phyloP scores from a whole-genome alignment of 2,113 vertebrate species.

The Pao palembangensis region DNA sequence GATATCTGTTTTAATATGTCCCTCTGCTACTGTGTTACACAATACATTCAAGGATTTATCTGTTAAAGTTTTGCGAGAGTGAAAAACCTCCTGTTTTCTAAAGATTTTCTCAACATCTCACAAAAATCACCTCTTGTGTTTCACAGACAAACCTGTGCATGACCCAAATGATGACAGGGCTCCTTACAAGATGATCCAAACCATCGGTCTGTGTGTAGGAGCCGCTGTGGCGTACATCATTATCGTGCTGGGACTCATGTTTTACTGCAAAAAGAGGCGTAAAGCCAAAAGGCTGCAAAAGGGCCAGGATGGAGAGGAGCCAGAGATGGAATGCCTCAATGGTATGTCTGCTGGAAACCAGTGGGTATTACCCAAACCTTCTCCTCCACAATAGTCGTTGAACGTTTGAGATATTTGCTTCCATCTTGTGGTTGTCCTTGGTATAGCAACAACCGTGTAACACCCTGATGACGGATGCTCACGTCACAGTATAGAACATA shows the following conservation, averaged over 20 bases:
- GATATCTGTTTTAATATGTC: too few relatives aligned
- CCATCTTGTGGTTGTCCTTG: slow-evolving; percentile 51
- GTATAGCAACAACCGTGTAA: slow-evolving; percentile 8
- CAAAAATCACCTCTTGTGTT: background rate
- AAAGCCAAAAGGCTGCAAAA: slow-evolving; percentile 90
- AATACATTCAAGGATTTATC: too few relatives aligned
- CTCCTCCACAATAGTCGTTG: background rate
- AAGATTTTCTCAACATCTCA: too few relatives aligned
- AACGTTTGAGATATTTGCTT: slow-evolving; percentile 32
- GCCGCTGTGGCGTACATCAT: slow-evolving; percentile 97
- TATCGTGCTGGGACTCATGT: slow-evolving; percentile 95
- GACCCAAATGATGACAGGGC: slow-evolving; percentile 75
- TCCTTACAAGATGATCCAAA: slow-evolving; percentile 99
- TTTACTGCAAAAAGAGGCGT: slow-evolving; percentile 97
- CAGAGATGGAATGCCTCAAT: slow-evolving; percentile 96
- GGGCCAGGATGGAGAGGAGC: slow-evolving; percentile 86
- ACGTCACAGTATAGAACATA: background rate
- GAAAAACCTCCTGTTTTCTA: too few relatives aligned
- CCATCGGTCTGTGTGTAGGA: slow-evolving; percentile 92
- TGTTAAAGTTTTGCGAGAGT: too few relatives aligned
- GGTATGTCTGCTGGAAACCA: slow-evolving; percentile 64
- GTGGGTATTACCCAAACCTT: background rate
- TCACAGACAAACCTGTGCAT: slow-evolving; percentile 80
- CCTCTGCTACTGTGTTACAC: too few relatives aligned
- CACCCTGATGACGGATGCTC: background rate